phyloP scores from a whole-genome alignment of 2,797 vertebrate species.

The Poecilia wingei region DNA sequence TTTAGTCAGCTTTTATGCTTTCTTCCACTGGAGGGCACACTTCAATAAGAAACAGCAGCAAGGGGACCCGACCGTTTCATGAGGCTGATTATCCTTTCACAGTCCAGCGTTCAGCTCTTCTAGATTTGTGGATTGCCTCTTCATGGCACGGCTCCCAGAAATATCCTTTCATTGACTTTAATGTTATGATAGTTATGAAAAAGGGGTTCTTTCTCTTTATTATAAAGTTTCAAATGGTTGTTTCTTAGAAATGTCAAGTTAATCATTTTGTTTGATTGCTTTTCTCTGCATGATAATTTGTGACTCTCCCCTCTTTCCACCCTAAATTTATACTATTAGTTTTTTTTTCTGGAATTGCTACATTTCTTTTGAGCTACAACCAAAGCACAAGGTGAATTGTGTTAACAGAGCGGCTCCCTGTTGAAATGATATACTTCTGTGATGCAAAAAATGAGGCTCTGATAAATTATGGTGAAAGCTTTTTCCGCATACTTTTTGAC shows the following conservation, averaged over 20 bases:
- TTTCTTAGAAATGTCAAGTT: slow-evolving; percentile 42
- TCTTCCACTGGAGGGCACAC: slow-evolving; percentile 73
- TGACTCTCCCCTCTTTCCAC: slow-evolving; percentile 8
- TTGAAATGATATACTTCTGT: background rate
- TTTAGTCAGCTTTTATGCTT: slow-evolving; percentile 53
- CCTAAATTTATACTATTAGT: background rate
- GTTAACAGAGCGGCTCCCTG: background rate
- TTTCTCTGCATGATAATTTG: slow-evolving; percentile 19
- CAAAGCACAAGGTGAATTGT: background rate
- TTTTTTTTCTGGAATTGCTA: slow-evolving; percentile 1
- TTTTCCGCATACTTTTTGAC: background rate
- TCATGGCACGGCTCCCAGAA: slow-evolving; percentile 57
- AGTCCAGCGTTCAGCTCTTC: slow-evolving; percentile 35
- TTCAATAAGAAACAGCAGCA: slow-evolving; percentile 60
- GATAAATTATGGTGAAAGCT: background rate
- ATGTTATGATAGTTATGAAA: slow-evolving; percentile 51
- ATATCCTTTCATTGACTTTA: slow-evolving; percentile 44
- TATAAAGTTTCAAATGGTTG: slow-evolving; percentile 54
- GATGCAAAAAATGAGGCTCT: background rate
- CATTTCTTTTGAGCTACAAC: background rate
- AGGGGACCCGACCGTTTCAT: slow-evolving; percentile 32
- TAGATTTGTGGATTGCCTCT: slow-evolving; percentile 54
- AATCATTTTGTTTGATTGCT: slow-evolving; percentile 44
- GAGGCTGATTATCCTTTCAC: slow-evolving; percentile 36
- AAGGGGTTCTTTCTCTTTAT: slow-evolving; percentile 43